Conservation (phyloP, 2,888 invertebrate species). For the Apamea anceps region DNA sequence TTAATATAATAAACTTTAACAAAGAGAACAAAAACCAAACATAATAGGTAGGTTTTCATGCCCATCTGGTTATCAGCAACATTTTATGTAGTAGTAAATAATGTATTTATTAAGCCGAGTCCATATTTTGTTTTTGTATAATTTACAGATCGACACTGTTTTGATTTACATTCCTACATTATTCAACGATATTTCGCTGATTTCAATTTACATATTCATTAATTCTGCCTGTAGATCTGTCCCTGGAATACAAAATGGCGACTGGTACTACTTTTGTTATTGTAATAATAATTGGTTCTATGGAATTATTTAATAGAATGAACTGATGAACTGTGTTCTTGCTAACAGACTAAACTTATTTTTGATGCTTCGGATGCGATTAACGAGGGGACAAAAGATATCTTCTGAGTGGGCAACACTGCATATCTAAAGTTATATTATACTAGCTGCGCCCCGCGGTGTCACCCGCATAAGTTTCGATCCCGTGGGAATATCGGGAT, state of each 20-base stretch:
- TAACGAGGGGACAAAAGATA: neutral
- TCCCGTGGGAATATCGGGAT: no score
- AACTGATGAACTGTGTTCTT: neutral
- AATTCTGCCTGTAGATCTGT: slow-evolving; percentile 48
- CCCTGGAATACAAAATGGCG: slow-evolving; percentile 48
- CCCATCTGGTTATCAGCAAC: neutral
- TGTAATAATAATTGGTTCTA: slow-evolving; percentile 20
- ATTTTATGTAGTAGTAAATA: slow-evolving; percentile 29
- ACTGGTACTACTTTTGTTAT: slow-evolving; percentile 37
- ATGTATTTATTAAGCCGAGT: slow-evolving; percentile 39
- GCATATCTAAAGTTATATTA: no score
- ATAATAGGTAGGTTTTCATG: neutral
- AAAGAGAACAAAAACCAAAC: no score
- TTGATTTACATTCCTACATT: slow-evolving; percentile 57
- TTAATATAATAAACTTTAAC: no score
- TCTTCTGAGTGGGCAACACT: neutral
- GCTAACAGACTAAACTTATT: neutral
- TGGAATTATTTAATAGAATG: slow-evolving; percentile 14
- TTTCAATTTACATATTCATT: slow-evolving; percentile 60
- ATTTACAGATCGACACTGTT: slow-evolving; percentile 47
- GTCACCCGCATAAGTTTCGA: no score
- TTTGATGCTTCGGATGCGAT: neutral
- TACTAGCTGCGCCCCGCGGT: no score
- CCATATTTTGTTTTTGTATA: slow-evolving; percentile 58
- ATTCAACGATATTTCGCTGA: slow-evolving; percentile 53